phyloP scores from a whole-genome alignment of 2,113 vertebrate species.

The Acinonyx jubatus region DNA sequence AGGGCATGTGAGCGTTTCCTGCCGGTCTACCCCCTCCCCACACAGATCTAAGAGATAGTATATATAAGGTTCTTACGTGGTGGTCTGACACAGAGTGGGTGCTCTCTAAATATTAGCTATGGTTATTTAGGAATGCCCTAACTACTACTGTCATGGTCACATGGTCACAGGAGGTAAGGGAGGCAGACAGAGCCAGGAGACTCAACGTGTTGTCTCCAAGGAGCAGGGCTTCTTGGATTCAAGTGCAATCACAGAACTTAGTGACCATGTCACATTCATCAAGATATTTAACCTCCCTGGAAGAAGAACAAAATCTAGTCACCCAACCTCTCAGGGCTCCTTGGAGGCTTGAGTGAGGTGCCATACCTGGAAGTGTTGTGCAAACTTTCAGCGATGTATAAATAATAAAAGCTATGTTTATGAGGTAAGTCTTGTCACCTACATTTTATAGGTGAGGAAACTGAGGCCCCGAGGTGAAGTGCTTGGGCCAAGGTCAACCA shows the following conservation, averaged over 20 bases:
- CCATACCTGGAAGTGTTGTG: background rate
- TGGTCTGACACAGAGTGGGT: background rate
- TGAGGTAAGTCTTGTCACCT: background rate
- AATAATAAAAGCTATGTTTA: constrained; percentile 4
- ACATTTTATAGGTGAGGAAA: background rate
- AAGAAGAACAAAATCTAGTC: background rate
- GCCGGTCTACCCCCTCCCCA: background rate
- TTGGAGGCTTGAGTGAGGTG: background rate
- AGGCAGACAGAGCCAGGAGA: background rate
- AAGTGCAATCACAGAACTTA: background rate
- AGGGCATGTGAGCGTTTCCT: background rate
- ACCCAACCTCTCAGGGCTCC: background rate
- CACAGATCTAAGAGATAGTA: background rate
- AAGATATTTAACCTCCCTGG: background rate
- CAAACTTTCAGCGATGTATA: background rate
- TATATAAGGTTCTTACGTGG: background rate
- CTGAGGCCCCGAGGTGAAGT: background rate
- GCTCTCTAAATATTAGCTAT: background rate
- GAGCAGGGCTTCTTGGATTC: background rate
- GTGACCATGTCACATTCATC: background rate
- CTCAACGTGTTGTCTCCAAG: background rate
- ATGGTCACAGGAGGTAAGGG: background rate
- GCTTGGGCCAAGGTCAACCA: background rate
- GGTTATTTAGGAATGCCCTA: background rate
- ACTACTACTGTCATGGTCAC: background rate